Conservation (phyloP, 2,888 invertebrate species). For the Invenusta paracnida region DNA sequence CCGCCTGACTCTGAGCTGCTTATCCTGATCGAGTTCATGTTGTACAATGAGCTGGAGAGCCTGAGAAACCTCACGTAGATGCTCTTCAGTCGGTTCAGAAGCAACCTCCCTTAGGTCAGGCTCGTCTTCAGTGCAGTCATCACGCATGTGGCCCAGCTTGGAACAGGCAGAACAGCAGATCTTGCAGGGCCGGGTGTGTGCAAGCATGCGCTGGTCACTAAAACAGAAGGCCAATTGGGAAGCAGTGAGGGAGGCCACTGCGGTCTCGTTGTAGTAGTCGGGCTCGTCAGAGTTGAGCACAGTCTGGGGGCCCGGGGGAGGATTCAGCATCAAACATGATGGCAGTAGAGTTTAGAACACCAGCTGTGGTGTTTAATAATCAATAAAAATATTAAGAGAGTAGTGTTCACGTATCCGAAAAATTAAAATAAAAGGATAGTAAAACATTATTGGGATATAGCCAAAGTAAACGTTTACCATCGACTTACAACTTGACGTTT, state of each 20-base stretch:
- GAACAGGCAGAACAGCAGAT: constrained; percentile 63
- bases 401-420: not conserved
- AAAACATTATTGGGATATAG: too few relatives aligned
- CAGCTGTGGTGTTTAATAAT: not conserved
- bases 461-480: too few relatives aligned
- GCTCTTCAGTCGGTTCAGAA: not conserved
- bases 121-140: constrained; percentile 62
- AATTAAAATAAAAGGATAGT: not conserved
- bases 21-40: not conserved
- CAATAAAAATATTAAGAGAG: not conserved
- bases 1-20: not conserved
- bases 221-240: constrained; percentile 2
- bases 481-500: too few relatives aligned
- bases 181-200: constrained; percentile 48
- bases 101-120: constrained; percentile 56
- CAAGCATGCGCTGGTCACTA: constrained; percentile 42
- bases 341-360: not conserved
- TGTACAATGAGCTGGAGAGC: not conserved
- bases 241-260: constrained; percentile 20
- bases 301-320: not conserved
- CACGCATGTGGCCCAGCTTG: constrained; percentile 62
- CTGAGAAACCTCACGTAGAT: not conserved
- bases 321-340: not conserved
- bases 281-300: constrained; percentile 1
- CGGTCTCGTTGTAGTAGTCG: constrained; percentile 19